A percentile compares a stretch with the other conserved stretches of the same genome.
These are phyloP conservation scores for Lepidothrix coronata DNA, from an alignment of 2,113 vertebrate genomes.

Conservation along the genomic window DNA sequence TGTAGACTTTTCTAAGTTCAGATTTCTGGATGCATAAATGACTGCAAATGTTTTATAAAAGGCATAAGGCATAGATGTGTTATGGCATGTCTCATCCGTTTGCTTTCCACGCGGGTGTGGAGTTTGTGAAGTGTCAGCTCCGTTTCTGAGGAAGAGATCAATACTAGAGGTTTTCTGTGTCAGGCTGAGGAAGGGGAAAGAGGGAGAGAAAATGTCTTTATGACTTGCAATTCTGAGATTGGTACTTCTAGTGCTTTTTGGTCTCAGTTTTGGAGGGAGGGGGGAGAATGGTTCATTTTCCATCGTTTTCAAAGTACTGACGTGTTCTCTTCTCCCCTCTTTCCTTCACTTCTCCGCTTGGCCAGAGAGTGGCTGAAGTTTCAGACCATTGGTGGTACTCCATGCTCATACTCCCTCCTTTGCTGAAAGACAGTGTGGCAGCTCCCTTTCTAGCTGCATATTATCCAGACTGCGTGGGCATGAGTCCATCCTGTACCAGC, in stretches of 20 bases:
- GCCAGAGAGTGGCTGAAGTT: constrained; percentile 93
- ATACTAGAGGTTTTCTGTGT: constrained; percentile 23
- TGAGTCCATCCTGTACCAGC: constrained; percentile 92
- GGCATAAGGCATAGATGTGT: not conserved
- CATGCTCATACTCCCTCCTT: constrained; percentile 94
- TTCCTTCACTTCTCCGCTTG: constrained; percentile 40
- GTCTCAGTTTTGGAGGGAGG: constrained; percentile 4
- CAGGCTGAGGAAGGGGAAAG: constrained; percentile 49
- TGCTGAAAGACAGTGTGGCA: constrained; percentile 95
- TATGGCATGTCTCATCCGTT: not conserved
- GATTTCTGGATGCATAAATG: not conserved
- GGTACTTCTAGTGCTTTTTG: not conserved
- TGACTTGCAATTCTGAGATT: constrained; percentile 21
- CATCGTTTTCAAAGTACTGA: constrained; percentile 26
- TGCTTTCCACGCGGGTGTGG: not conserved
- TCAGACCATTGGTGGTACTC: constrained; percentile 94
- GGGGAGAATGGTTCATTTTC: not conserved
- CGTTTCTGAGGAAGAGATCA: not conserved
- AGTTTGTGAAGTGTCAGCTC: not conserved
- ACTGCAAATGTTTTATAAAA: not conserved
- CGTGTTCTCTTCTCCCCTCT: constrained; percentile 23
- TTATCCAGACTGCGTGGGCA: constrained; percentile 98
- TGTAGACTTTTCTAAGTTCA: not conserved
- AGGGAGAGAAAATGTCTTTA: constrained; percentile 41
- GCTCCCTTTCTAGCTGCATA: constrained; percentile 90